Conservation (phyloP, 2,888 invertebrate genomes). For the Eupeodes latifasciatus region DNA sequence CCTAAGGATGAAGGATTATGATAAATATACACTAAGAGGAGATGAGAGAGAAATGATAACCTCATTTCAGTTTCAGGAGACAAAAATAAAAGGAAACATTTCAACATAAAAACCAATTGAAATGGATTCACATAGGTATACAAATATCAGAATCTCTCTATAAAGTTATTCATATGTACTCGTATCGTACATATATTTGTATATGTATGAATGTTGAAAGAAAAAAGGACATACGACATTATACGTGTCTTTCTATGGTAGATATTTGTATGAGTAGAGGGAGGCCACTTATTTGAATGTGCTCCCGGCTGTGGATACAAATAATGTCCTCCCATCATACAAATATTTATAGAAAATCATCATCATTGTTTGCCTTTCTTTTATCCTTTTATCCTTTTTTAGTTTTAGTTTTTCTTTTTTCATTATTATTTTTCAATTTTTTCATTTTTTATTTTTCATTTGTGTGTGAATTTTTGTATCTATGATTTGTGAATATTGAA, state of each 20-base stretch:
- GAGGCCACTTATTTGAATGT: constrained; percentile 31
- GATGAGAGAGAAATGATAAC: constrained; percentile 48
- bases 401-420: background rate
- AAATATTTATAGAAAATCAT: constrained; percentile 20
- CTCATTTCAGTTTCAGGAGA: constrained; percentile 54
- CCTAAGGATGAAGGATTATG: constrained; percentile 28
- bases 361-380: constrained; percentile 20
- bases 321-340: constrained; percentile 27
- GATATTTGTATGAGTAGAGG: background rate
- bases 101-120: constrained; percentile 35
- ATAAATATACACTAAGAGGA: background rate
- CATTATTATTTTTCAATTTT: background rate
- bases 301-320: constrained; percentile 30
- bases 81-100: constrained; percentile 48
- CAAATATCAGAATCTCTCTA: background rate
- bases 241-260: too few relatives aligned
- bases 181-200: background rate
- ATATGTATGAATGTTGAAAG: background rate
- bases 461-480: background rate
- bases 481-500: constrained; percentile 63
- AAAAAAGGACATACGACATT: constrained; percentile 1
- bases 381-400: constrained; percentile 3
- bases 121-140: constrained; percentile 21
- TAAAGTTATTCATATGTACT: constrained; percentile 7
- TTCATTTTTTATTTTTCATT: background rate